These are phyloP conservation scores for Grantiella picta DNA, from an alignment of 2,113 vertebrate species.

Conservation along the genomic window DNA sequence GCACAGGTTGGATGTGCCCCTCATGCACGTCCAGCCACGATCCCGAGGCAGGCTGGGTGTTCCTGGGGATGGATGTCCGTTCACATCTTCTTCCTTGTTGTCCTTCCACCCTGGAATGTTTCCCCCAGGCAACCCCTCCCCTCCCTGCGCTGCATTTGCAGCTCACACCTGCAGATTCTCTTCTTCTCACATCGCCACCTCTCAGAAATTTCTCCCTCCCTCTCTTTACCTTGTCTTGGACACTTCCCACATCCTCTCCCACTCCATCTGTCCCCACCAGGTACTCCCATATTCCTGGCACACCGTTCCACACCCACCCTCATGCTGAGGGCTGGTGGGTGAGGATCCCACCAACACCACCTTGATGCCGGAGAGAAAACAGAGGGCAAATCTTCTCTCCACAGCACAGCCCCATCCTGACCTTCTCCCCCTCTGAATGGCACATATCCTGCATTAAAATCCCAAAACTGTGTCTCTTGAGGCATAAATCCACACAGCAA, in stretches of 20 bases:
- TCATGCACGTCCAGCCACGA: background rate
- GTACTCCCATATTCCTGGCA: background rate
- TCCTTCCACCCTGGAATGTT: background rate
- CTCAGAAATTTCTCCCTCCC: background rate
- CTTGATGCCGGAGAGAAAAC: background rate
- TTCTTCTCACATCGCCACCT: background rate
- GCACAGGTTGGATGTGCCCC: background rate
- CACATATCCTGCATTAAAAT: background rate
- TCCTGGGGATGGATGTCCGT: background rate
- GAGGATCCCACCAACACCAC: background rate
- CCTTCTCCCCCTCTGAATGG: background rate
- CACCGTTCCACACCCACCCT: background rate
- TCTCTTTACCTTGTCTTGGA: background rate
- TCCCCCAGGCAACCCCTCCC: background rate
- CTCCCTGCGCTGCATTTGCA: background rate
- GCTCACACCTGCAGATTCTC: background rate
- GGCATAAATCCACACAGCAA: background rate
- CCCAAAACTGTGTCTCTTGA: background rate
- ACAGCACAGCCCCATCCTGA: background rate
- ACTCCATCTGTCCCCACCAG: background rate
- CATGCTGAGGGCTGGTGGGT: background rate
- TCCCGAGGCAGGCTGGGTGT: background rate
- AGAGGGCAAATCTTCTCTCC: background rate
- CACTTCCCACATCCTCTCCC: background rate
- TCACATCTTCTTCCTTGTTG: background rate